Base-by-base conservation (phyloP, 1,140 invertebrate species). In the Leptestheria dahalacensis region DNA sequence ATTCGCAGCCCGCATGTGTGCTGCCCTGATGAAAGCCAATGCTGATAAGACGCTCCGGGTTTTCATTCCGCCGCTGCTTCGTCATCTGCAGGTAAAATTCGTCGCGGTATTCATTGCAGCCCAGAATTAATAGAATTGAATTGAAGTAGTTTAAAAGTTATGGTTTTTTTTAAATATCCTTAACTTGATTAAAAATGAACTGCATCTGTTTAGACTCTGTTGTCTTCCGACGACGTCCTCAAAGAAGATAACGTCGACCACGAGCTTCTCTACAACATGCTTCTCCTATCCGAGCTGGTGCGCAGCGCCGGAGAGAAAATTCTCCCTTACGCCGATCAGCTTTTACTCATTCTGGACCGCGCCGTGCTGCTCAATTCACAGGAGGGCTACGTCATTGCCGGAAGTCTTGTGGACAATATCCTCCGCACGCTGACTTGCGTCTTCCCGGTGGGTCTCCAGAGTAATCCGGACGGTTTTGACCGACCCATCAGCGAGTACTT, bases 211-310 rank as follows among this genome's bases (percentile, higher is more conserved):
- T 20, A 70, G 80, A 2, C 28, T 29, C 23, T 49, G 6, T 23
- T 60, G 11, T 74, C 75, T n/a, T 77, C 79, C 46, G 75, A 77
- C 47, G 82, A 86, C 60, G 67, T 80, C 48, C 61, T 73, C 18
- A 77, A 79, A 49, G 84, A 86, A 64, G 87, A 91, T 68, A 81
- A 81, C 63, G 70, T 90, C 1, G 85, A 91, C 64, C 80, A 85
- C 63, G 82, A 88, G 62, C 73, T 94, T 9, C 68, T 88, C 0
- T 92, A 89, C 70, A 82, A 85, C 65, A 70, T 93, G 26, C 73
- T 86, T 0, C 69, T 94, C 23, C 68, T 93, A 10, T 82, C 84
- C 57, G 79, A 85, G 69, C 78, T 88, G 65, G 61, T 77, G 49
- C 70, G 78, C 21, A 79, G 82, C 61, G 75, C 80, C 59, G 83